Evolutionary conservation across 37 sponge, comb jelly and placozoan species (phyloP), one percentile per base, ranked within the genome.

Genomic region (Geodia barretti): DNA sequence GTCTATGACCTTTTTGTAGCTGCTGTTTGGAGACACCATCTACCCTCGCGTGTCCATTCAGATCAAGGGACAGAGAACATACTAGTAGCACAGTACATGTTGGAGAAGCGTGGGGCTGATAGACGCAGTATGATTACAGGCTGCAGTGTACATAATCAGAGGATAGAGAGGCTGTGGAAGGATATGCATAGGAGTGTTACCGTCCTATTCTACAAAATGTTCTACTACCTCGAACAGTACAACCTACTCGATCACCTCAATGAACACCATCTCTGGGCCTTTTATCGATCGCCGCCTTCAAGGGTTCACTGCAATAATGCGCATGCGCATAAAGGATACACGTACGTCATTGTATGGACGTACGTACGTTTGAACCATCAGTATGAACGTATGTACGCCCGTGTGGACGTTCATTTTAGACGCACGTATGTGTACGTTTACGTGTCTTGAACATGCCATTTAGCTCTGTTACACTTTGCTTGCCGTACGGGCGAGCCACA

Each of bases 171-270:
- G 34, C 37, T 83, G 21, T 83, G 84, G 84, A 38, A 67, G 21
- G 84, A 83, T 66, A 41, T 74, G 68, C 84, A 83, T 64, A 64
- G 58, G 43, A 43, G 76, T 74, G 84, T 69, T 29, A 74, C 84
- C 26, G 26, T 41, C 1, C 41, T 74, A 21, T 83, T 40, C 68
- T 83, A 75, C 68, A 60, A 41, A 24, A 30, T 83, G 30, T 83
- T 83, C 47, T 83, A 83, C 37, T 83, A 73, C 26, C 35, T 83
- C 23, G 84, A 83, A 54, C 84, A 83, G n/a, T 39, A 83, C 32
- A 63, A 26, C n/a, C 35, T 83, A 39, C 68, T 83, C 39, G 84
- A 83, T 83, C 68, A 38, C 14, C 43, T 75, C 28, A 83, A 83
- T 83, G 75, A 83, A 36, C 35, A 35, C 33, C 81, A 80, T 68